These are phyloP conservation scores for Macrocentrus cingulum DNA, from an alignment of 1,140 invertebrate species.

Conservation along the genomic window DNA sequence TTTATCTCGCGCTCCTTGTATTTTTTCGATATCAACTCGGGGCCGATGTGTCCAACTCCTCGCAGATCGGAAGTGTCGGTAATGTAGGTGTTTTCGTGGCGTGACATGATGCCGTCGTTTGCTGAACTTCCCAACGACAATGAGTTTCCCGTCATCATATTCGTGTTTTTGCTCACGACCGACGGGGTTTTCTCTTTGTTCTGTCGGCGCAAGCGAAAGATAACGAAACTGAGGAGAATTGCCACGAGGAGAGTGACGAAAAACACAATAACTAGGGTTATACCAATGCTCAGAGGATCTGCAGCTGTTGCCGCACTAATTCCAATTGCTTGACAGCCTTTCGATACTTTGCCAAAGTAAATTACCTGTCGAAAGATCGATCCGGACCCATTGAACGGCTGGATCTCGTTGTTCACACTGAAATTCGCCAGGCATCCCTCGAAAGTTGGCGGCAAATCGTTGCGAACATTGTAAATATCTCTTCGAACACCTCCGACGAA, in stretches of 20 bases:
- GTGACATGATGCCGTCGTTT: constrained; percentile 47
- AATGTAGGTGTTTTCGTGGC: constrained; percentile 57
- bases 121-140: constrained; percentile 41
- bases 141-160: constrained; percentile 49
- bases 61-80: constrained; percentile 55
- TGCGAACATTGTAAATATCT: constrained; percentile 59
- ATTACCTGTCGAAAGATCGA: constrained; percentile 73
- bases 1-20: constrained; percentile 83
- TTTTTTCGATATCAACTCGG: constrained; percentile 82
- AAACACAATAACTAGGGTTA: constrained; percentile 91
- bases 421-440: constrained; percentile 90
- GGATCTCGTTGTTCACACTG: constrained; percentile 83
- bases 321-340: constrained; percentile 71
- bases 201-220: constrained; percentile 82
- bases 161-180: constrained; percentile 50
- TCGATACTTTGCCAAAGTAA: constrained; percentile 69
- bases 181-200: constrained; percentile 72
- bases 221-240: constrained; percentile 85
- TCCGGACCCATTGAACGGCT: constrained; percentile 85
- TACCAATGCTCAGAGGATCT: constrained; percentile 85
- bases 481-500: constrained; percentile 72
- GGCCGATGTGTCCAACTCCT: constrained; percentile 71
- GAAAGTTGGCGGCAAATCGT: constrained; percentile 64
- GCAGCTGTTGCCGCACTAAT: constrained; percentile 74
- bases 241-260: constrained; percentile 87